These are phyloP conservation scores for Orussus abietinus DNA, from an alignment of 1,140 invertebrate genomes.

Conservation along the genomic window DNA sequence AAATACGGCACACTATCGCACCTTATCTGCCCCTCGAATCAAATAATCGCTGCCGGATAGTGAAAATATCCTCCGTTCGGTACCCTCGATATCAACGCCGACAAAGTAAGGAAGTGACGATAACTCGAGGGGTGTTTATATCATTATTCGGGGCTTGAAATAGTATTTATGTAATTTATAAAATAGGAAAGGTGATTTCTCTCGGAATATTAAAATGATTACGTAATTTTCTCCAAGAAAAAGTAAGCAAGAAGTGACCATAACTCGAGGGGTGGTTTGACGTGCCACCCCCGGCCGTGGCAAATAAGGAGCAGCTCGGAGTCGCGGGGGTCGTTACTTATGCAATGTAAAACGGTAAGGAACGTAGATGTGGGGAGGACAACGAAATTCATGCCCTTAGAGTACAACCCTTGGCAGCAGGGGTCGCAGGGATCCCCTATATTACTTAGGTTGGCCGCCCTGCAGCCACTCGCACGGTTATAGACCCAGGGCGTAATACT, in stretches of 20 bases:
- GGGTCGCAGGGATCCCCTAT: slow-evolving; percentile 42
- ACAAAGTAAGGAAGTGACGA: no score
- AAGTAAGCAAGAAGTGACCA: slow-evolving; percentile 22
- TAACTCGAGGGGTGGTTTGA: slow-evolving; percentile 37
- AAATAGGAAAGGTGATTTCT: no score
- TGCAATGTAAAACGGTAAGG: slow-evolving; percentile 37
- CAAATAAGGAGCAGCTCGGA: slow-evolving; percentile 34
- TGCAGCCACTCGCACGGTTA: slow-evolving; percentile 33
- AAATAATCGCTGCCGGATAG: no score
- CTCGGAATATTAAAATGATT: no score
- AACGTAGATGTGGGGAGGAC: slow-evolving; percentile 16
- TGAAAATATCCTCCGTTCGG: no score
- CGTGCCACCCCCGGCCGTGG: slow-evolving; percentile 25
- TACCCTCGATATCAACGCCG: no score
- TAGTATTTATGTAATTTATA: no score
- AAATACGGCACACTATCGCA: no score
- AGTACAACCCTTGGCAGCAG: slow-evolving; percentile 42
- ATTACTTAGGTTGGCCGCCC: slow-evolving; percentile 41
- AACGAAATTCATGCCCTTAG: slow-evolving; percentile 46
- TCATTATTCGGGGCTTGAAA: no score
- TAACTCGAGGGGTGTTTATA: no score
- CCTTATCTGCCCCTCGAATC: no score
- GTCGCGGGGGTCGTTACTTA: slow-evolving; percentile 40
- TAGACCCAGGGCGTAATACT: slow-evolving; percentile 31
- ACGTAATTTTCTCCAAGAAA: no score